Percentiles rank a stretch among this genome's conserved stretches.
These are phyloP conservation scores for Parotocinclus haroldoi DNA, from an alignment of 2,797 vertebrate genomes.

Conservation along the genomic window DNA sequence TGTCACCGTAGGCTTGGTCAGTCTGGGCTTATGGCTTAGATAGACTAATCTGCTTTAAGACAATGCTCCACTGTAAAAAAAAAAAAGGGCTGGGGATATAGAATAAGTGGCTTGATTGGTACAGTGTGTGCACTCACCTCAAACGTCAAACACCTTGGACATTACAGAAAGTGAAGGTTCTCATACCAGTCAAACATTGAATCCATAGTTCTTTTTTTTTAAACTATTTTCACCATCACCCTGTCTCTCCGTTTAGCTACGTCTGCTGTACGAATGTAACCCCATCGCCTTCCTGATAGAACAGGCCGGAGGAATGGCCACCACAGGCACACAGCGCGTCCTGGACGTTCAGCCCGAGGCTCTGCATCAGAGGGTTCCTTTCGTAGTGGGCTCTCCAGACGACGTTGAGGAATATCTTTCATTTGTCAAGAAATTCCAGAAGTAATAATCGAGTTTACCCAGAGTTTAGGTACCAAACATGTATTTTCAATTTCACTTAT, in stretches of 20 bases:
- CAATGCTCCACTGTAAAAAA: too few species aligned
- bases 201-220: too few species aligned
- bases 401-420: conserved; percentile 89
- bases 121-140: too few species aligned
- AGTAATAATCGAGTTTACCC: conserved; percentile 35
- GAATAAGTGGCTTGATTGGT: too few species aligned
- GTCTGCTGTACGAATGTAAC: conserved; percentile 94
- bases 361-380: conserved; percentile 87
- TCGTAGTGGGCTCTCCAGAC: conserved; percentile 87
- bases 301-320: conserved; percentile 89
- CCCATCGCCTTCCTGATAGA: conserved; percentile 93
- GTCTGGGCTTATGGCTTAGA: too few species aligned
- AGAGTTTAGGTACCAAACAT: neutral
- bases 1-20: too few species aligned
- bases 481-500: neutral
- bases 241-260: conserved; percentile 67
- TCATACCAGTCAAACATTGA: too few species aligned
- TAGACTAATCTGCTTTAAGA: too few species aligned
- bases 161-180: too few species aligned
- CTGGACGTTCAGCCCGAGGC: conserved; percentile 84
- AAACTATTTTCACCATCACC: too few species aligned
- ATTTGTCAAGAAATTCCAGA: conserved; percentile 83
- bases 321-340: conserved; percentile 82
- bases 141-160: too few species aligned
- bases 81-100: too few species aligned